These are phyloP conservation scores for Scalopus aquaticus DNA, from an alignment of 2,113 vertebrate species.

Conservation along the genomic window DNA sequence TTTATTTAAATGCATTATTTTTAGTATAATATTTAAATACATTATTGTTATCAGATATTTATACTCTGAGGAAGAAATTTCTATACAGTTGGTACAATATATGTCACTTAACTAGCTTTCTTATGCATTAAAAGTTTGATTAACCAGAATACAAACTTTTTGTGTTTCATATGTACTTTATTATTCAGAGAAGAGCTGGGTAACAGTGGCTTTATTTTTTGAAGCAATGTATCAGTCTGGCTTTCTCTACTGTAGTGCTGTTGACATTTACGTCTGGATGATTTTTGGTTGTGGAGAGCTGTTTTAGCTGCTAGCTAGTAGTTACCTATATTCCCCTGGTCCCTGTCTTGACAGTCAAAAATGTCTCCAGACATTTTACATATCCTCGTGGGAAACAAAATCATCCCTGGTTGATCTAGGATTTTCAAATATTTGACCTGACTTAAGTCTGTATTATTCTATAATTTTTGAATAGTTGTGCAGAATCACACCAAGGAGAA, in stretches of 20 bases:
- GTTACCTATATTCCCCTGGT: not conserved
- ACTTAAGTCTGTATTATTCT: not conserved
- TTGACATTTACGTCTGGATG: not conserved
- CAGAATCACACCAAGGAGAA: not conserved
- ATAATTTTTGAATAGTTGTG: not conserved
- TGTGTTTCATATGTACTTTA: not conserved
- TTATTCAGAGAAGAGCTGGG: not conserved
- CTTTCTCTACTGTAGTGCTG: not conserved
- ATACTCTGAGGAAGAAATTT: conserved; percentile 22
- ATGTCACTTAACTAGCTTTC: not conserved
- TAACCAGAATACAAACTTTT: not conserved
- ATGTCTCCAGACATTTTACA: not conserved
- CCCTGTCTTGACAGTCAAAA: not conserved
- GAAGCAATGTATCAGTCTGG: not conserved
- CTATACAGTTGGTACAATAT: not conserved
- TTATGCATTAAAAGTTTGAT: not conserved
- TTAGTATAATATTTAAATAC: not conserved
- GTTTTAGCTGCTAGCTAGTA: not conserved
- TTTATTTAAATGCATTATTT: not conserved
- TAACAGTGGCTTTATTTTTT: not conserved
- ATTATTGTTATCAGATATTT: conserved; percentile 24
- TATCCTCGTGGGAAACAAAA: not conserved
- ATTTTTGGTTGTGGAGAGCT: not conserved
- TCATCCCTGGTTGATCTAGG: not conserved
- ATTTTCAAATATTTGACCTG: not conserved